These are phyloP conservation scores for Nesogale talazaci DNA, from an alignment of 2,113 vertebrate species.

Conservation along the genomic window DNA sequence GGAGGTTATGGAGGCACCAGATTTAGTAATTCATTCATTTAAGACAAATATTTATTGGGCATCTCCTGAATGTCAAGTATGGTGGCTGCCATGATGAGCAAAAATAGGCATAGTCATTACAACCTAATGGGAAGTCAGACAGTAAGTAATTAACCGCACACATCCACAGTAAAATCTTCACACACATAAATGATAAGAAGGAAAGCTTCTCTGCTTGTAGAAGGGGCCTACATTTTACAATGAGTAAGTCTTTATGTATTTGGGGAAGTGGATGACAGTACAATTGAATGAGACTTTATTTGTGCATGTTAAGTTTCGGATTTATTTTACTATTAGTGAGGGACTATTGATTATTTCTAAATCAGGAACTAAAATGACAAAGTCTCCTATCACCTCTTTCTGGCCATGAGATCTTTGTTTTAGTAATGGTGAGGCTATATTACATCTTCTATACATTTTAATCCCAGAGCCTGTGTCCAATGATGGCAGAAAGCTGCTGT, in stretches of 20 bases:
- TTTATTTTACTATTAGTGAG: slow-evolving; percentile 5
- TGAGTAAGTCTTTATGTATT: background rate
- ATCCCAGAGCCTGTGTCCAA: background rate
- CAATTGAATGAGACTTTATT: slow-evolving; percentile 19
- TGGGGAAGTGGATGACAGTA: background rate
- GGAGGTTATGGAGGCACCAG: background rate
- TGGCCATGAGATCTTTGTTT: background rate
- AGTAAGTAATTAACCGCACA: background rate
- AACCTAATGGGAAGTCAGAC: background rate
- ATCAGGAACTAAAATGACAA: background rate
- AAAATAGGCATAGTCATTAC: slow-evolving; percentile 22
- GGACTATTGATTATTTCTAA: slow-evolving; percentile 36
- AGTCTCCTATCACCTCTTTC: background rate
- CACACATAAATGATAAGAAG: background rate
- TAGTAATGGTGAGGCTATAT: background rate
- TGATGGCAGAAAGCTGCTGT: background rate
- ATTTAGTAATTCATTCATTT: slow-evolving; percentile 28
- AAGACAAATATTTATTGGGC: background rate
- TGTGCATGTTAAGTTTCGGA: background rate
- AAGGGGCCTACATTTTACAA: background rate
- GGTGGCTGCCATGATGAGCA: background rate
- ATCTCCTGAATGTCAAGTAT: background rate
- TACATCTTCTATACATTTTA: background rate
- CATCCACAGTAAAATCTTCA: background rate
- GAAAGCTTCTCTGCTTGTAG: background rate